Evolutionary conservation across 2,113 vertebrate species (phyloP), one percentile per base, ranked within the genome.

Genomic region (Brienomyrus brachyistius): DNA sequence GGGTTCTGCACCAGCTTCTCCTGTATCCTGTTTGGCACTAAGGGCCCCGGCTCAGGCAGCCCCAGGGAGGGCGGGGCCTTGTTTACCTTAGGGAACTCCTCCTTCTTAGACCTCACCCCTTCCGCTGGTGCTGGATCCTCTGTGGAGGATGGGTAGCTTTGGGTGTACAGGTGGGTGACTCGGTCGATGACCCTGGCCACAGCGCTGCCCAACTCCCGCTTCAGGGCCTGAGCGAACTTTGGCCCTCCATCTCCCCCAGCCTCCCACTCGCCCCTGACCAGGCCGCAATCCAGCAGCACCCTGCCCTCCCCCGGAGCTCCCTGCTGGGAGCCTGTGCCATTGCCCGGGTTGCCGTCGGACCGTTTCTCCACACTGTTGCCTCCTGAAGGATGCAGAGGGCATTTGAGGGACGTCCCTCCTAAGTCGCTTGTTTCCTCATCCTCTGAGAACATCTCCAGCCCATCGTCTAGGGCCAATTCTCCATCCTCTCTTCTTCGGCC

Each of bases 131-230:
- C 3, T 15, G 6, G 86, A 23, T 50, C 52, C 47, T 31, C 91
- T 92, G 84, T 89, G 90, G 85, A 93, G 92, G 90, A 88, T 51
- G 92, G 91, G 56, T 87, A 82, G n/a, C 59, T 59, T 54, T 95
- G 93, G 0, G 94, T 93, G 92, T 96, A 96, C 8, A 96, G 93
- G 82, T 94, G 93, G 21, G 96, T 95, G 19, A 96, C 96, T 21
- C 96, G 92, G 91, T 96, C 96, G 5, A 96, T 96, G 91, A 96
- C 95, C 9, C 95, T 93, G 0, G 95, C 95, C 91, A 96, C 95
- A 0, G 95, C 96, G 1, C 93, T 94, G 5, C 95, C 94, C 88
- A 96, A 87, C 92, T 96, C 96, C 88, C 94, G 89, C 91, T 96
- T 96, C 89, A 97, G 92, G 0, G 95, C 95, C 89, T 94, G 94